Evolutionary conservation across 2,113 vertebrate genomes (phyloP), one percentile per base, ranked within the genome.

Genomic region (Nycticryphes semicollaris): DNA sequence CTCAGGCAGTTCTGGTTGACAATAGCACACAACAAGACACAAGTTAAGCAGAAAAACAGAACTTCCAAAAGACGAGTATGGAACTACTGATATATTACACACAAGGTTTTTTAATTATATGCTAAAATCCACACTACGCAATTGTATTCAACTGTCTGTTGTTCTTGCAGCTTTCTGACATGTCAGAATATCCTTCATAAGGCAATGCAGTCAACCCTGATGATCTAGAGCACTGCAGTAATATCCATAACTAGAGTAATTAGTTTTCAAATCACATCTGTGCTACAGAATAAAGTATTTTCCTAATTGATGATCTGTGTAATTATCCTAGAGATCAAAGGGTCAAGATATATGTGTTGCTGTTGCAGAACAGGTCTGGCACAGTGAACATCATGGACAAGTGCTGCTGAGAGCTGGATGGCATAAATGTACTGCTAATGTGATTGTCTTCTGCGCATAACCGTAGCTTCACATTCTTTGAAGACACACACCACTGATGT

Each of bases 401-500:
- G 28, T 9, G 82, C 21, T 90, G 85, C 54, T 64, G 81, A 72
- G 76, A 75, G 57, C 53, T 80, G 92, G 88, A 68, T n/a, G 59
- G 56, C 45, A 62, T 23, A 68, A 69, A 67, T 0, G 0, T 5
- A 12, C 18, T 2, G 14, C 15, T 89, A 10, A 74, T 63, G 63
- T 7, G 73, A 33, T 66, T 31, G 8, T 62, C 41, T 68, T 78
- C 66, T 43, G 64, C 62, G 41, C 25, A 3, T 3, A 43, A 41
- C 25, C 2, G 0, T n/a, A 50, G 51, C 70, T 45, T 22, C 5
- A 4, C 8, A 1, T 10, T 30, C 92, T 96, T 95, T 92, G 91
- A 95, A 97, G 95, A 76, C 60, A 64, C 87, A 87, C 10, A 10
- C 78, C 33, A 50, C 60, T 90, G 92, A 72, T 60, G 48, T 81